phyloP scores from a whole-genome alignment of 2,888 invertebrate species.

The Hypolimnas misippus region DNA sequence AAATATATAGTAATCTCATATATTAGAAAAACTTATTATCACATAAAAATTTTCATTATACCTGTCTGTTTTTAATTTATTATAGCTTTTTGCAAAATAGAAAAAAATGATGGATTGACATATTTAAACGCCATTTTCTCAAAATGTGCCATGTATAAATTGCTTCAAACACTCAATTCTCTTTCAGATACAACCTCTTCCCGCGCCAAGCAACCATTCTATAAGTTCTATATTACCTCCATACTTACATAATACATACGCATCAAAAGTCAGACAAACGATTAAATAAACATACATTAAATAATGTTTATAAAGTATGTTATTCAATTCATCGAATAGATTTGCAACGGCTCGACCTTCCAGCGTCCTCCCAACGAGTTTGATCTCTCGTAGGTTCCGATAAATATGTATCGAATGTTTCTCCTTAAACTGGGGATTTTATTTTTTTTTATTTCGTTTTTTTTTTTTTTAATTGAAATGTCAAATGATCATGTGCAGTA shows the following conservation, averaged over 20 bases:
- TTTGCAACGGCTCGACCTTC: slow-evolving; percentile 47
- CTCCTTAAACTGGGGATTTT: slow-evolving; percentile 16
- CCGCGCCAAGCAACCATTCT: not conserved
- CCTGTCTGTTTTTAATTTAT: no score
- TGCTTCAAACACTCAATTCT: no score
- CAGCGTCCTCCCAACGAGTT: slow-evolving; percentile 46
- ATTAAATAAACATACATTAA: slow-evolving; percentile 9
- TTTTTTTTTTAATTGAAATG: slow-evolving; percentile 1
- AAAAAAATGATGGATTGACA: no score
- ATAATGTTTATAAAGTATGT: slow-evolving; percentile 11
- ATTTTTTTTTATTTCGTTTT: not conserved
- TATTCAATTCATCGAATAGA: slow-evolving; percentile 32
- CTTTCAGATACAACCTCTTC: no score
- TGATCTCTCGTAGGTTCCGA: slow-evolving; percentile 49
- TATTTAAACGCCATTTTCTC: no score
- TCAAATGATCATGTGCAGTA: not conserved
- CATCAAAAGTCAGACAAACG: not conserved
- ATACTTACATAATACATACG: not conserved
- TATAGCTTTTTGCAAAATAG: no score
- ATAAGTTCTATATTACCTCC: not conserved
- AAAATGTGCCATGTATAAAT: no score
- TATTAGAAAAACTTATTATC: no score
- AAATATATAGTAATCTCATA: no score
- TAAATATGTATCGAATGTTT: slow-evolving; percentile 40
- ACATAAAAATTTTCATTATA: no score